Evolutionary conservation across 2,797 vertebrate species (phyloP), one percentile per base, ranked within the genome.

Genomic region (Mionectes olivaceus): DNA sequence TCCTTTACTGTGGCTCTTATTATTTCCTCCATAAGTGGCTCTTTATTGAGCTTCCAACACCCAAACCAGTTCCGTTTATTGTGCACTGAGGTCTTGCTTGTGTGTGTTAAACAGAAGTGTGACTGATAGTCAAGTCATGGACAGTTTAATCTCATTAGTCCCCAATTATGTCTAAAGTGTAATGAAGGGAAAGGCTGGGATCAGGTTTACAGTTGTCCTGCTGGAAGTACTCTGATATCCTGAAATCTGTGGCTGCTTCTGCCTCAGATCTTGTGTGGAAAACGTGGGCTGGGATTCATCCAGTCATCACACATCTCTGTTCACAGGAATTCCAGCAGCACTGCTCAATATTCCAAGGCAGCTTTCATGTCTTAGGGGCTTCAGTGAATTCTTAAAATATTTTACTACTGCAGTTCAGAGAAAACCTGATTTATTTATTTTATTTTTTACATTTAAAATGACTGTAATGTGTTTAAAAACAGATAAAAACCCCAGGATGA

Each of bases 401-500:
- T 19, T 57, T 50, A 11, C 22, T 32, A 9, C 23, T 55, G n/a
- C n/a, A 55, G 1, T 74, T 33, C 28, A 46, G 22, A 46, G 24
- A 60, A 77, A 77, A 56, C 1, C 5, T 3, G 6, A 5, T 25
- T 43, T 9, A 2, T 47, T 13, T 47, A 13, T 47, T 47, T 22
- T 63, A 52, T 28, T 61, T 41, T 47, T 33, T 41, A 17, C 10
- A 15, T 39, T 39, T 77, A 13, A 80, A 57, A 43, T 35, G 5
- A 4, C 24, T 77, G 5, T 19, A 63, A 59, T 35, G 1, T 32
- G 32, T 67, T 28, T 37, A 4, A 49, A 50, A 87, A 4, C 11
- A 67, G 41, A 28, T 5, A 9, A 39, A n/a, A 5, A 0, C 2
- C 1, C 1, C 12, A 7, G 5, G 18, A 8, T 46, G 35, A 19